Conservation (phyloP, 2,797 vertebrate species). For the Micrastur ruficollis region DNA sequence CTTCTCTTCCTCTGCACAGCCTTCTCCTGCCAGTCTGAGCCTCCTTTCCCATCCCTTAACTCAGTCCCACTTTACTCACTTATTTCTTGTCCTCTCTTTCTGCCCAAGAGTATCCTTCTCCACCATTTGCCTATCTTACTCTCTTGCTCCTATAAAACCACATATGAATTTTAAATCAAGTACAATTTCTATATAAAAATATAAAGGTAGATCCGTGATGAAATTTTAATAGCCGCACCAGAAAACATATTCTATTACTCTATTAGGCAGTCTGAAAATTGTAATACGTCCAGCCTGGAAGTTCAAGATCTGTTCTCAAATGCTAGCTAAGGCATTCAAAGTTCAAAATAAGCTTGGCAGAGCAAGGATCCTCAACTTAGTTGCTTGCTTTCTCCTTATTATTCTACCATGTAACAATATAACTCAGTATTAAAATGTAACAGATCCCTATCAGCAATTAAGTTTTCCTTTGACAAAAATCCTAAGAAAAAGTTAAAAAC, state of each 20-base stretch:
- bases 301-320: background rate
- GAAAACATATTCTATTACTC: background rate
- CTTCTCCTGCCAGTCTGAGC: background rate
- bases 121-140: background rate
- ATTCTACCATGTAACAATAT: background rate
- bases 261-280: background rate
- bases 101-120: background rate
- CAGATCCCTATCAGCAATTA: background rate
- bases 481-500: background rate
- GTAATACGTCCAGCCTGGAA: background rate
- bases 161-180: background rate
- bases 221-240: background rate
- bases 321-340: background rate
- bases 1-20: background rate
- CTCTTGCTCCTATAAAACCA: background rate
- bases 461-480: background rate
- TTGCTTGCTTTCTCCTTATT: background rate
- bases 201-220: background rate
- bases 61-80: background rate
- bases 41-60: background rate
- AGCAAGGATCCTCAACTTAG: background rate
- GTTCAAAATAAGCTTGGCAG: background rate
- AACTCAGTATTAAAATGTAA: background rate
- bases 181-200: background rate
- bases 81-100: background rate